Base-by-base conservation (phyloP, 2,888 invertebrate genomes). In the Acronicta psi region DNA sequence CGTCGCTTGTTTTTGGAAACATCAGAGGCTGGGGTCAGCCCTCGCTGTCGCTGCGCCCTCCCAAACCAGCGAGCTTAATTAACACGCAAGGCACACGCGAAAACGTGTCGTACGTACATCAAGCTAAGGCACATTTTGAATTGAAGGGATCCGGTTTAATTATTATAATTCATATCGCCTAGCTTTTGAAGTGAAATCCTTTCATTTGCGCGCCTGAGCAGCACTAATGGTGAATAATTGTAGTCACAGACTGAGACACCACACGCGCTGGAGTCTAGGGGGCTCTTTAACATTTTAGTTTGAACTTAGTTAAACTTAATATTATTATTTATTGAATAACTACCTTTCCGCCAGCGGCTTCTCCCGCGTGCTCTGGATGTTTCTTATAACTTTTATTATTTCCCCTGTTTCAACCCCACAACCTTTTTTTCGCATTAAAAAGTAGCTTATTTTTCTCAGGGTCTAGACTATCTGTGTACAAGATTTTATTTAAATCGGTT, bases 151-250 rank as follows among this genome's bases (percentile, higher is more conserved):
- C 13, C 16, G 13, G 25, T 38, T 56, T 64, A 67, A 69, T 77
- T 71, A 80, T 80, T 72, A 73, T 74, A 75, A 79, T 71, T 74
- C 66, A 73, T 69, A 68, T 66, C 49, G 53, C 57, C 55, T 52
- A 56, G 59, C 55, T 56, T 59, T 70, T 61, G 47, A 45, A 60
- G 58, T 66, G 56, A 66, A 57, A 58, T 65, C 59, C 55, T 59
- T 69, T 61, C 59, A 61, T 65, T 56, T 44, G 36, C 34, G 45
- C 31, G 42, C 34, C 58, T 49, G 53, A 49, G 52, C 41, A 17
- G 16, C 34, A 57, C 54, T 61, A 70, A 61, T 55, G 31, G 44
- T 42, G 41, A 37, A 29, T 46, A 47, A 43, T 52, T 37, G 25
- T 56, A 52, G 44, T 20, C 29, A 9, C 17, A 18, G 52, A 16